Evolutionary conservation across 2,888 invertebrate species (phyloP), one percentile per base, ranked within the genome.

Genomic region (Caenorhabditis wallacei): DNA sequence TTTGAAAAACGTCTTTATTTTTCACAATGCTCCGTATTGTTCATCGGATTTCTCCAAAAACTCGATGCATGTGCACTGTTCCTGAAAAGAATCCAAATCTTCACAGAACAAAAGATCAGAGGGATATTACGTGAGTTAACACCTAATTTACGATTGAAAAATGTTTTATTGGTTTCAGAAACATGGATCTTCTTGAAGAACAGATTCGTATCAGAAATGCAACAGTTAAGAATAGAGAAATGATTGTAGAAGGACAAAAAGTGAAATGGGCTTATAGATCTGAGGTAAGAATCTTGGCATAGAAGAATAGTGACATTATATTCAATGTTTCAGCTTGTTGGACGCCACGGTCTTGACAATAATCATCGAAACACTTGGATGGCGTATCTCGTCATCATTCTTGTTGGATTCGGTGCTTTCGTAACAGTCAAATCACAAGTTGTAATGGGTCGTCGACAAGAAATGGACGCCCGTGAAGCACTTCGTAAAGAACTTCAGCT

Each of bases 211-310:
- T 74, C 5, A 66, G 61, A 22, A 80, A 43, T 16, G 51, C 78
- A 24, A 26, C 20, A 51, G 64, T 70, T 26, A 74, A 79, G 24
- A 61, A 70, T 22, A 81, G 88, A 1, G 88, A 89, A 74, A 76
- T 87, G n/a, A 80, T 57, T 0, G 69, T 89, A 22, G 83, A 84
- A 10, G 89, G 88, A 26, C 85, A 88, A 66, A 85, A 53, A 74
- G 85, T 85, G 46, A 48, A 84, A 64, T 90, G 89, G 89, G 87
- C 87, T 26, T 90, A 90, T 70, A 68, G 90, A 64, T 89, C 89
- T 5, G 90, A 90, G 82, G 88, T 87, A 20, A 24, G 8, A 5
- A 24, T 5, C 30, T n/a, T n/a, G n/a, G n/a, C 30, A 30, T 8
- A 30, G 3, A 30, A 5, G 30, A 30, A 5, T 8, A 30, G 30